Evolutionary conservation across 2,113 vertebrate species (phyloP).

Genomic region (Vulpes lagopus): DNA sequence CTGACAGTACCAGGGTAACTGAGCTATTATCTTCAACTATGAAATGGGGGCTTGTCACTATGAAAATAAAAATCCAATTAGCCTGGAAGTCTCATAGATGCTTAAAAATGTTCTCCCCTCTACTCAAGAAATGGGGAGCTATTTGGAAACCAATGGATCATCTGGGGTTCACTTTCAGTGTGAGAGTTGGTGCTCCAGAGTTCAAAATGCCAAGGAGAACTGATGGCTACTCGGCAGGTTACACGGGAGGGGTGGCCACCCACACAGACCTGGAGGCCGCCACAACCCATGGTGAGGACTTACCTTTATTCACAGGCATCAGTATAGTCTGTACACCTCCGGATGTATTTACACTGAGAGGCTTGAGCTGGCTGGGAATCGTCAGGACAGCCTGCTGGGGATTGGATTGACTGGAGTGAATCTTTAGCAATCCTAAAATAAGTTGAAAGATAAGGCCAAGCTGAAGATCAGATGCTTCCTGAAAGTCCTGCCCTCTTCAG

Average conservation of each 20-base stretch:
- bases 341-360: conserved; percentile 91
- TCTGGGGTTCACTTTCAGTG: neutral
- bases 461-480: neutral
- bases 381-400: conserved; percentile 96
- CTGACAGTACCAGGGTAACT: neutral
- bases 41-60: neutral
- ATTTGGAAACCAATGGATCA: neutral
- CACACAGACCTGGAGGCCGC: too few species aligned
- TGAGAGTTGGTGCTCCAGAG: neutral
- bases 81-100: neutral
- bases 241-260: too few species aligned
- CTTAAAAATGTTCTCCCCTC: neutral
- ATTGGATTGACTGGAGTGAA: conserved; percentile 93
- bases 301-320: conserved; percentile 97
- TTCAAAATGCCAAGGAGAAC: neutral
- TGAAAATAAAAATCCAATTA: conserved; percentile 50
- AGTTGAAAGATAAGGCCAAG: conserved; percentile 78
- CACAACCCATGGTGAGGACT: neutral
- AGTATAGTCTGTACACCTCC: conserved; percentile 94
- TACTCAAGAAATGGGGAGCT: neutral
- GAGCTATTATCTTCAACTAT: neutral
- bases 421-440: conserved; percentile 94
- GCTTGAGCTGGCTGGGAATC: conserved; percentile 96
- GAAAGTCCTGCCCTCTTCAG: neutral
- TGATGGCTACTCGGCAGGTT: neutral